Base-by-base conservation (phyloP, 2,888 invertebrate species). In the Melanostoma mellinum region DNA sequence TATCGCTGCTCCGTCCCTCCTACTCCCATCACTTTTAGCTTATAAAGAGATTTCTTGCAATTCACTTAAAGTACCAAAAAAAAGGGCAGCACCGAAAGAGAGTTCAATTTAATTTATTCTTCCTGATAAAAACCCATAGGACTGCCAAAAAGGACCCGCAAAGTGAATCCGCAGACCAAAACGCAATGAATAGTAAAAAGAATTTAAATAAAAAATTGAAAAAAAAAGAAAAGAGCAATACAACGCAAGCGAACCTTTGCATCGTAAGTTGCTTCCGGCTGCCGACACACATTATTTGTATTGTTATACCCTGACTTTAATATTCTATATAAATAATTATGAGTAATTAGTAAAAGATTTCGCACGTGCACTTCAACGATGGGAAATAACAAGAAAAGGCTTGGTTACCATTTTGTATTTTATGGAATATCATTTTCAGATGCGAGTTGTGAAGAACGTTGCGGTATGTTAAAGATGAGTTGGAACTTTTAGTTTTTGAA, bases 31-130 rank as follows among this genome's bases (percentile, higher is more conserved):
- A 72, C 68, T 77, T 44, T 77, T 76, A 48, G 55, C 48, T 61
- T 48, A 38, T 42, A 72, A 72, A 76, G 61, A 61, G 72, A 81
- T 77, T 72, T 81, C 58, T 72, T 60, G 60, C 60, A 74, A 63
- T 68, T 68, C 61, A 79, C 60, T 52, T 53, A 60, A 60, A 46
- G 63, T 58, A 63, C 58, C 52, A 58, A 55, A 75, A 69, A 65
- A 65, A 58, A 40, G 58, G 33, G 6, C 38, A 42, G 20, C 10
- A 48, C 5, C 36, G 46, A 75, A 71, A 73, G 56, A 50, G 63
- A 58, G 73, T 82, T 82, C 77, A 82, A 77, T 82, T 82, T 73
- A 77, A 82, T 77, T 82, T 77, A 77, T 77, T 72, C 72, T 58
- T 56, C 38, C 76, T 61, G 67, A n/a, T 36, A 40, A 61, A 60